These are phyloP conservation scores for Cynoglossus semilaevis DNA, from an alignment of 2,113 vertebrate species.

Conservation along the genomic window DNA sequence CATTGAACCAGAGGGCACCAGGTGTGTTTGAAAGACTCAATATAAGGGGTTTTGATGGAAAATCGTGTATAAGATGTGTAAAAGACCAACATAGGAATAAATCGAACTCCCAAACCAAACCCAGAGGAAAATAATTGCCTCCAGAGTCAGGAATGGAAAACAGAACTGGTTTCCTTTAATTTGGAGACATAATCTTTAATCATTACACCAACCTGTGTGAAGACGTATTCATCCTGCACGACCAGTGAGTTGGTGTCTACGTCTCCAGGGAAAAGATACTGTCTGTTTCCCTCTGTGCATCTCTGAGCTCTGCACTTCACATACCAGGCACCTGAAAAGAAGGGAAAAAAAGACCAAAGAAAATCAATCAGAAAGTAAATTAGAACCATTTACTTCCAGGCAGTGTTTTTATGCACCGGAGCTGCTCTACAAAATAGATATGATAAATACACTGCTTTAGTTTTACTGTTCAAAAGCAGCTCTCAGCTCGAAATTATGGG, in stretches of 20 bases:
- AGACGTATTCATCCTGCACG: constrained; percentile 95
- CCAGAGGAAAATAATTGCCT: constrained; percentile 27
- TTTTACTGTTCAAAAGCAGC: constrained; percentile 13
- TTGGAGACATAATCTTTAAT: constrained; percentile 18
- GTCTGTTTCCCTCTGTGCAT: constrained; percentile 84
- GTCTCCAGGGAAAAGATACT: constrained; percentile 83
- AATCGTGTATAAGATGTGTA: constrained; percentile 45
- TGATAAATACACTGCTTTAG: constrained; percentile 8
- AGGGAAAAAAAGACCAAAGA: constrained; percentile 5
- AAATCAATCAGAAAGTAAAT: constrained; percentile 53
- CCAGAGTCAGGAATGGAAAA: constrained; percentile 16
- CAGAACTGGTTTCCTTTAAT: constrained; percentile 17
- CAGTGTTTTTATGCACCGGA: constrained; percentile 20
- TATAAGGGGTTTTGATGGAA: constrained; percentile 61
- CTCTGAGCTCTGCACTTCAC: constrained; percentile 91
- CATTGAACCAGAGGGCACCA: constrained; percentile 55
- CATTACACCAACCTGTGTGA: constrained; percentile 83
- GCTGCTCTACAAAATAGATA: constrained; percentile 13
- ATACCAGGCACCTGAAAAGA: constrained; percentile 86
- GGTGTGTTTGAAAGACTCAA: constrained; percentile 61
- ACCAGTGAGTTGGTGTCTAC: constrained; percentile 93
- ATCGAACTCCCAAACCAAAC: neutral
- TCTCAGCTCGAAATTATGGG: neutral
- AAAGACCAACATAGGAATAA: constrained; percentile 21
- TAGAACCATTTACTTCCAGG: constrained; percentile 32